These are phyloP conservation scores for Lerema accius DNA, from an alignment of 1,140 invertebrate genomes.

Conservation along the genomic window DNA sequence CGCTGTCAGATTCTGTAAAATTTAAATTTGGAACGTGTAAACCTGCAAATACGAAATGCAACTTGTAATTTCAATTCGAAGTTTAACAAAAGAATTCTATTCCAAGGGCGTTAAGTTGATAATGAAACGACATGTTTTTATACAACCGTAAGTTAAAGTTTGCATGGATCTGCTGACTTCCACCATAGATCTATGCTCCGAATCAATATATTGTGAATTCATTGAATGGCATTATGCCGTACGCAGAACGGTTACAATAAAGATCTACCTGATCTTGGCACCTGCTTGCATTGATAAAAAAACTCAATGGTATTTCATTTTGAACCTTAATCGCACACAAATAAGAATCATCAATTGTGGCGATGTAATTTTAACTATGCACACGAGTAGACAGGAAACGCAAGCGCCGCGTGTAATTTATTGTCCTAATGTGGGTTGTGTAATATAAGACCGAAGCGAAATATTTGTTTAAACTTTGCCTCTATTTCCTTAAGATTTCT, in stretches of 20 bases:
- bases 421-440: constrained; percentile 15
- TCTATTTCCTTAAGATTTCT: constrained; percentile 1
- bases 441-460: constrained; percentile 1
- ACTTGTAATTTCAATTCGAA: not conserved
- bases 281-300: constrained; percentile 56
- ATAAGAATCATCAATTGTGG: not conserved
- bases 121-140: not conserved
- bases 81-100: constrained; percentile 4
- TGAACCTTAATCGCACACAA: not conserved
- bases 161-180: constrained; percentile 40
- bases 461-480: constrained; percentile 8
- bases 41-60: constrained; percentile 28
- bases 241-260: constrained; percentile 56
- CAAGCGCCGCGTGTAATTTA: constrained; percentile 60
- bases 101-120: constrained; percentile 7
- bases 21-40: constrained; percentile 41
- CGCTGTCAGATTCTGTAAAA: constrained; percentile 34
- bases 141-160: constrained; percentile 15
- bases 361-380: not conserved
- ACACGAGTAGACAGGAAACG: constrained; percentile 26
- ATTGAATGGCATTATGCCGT: constrained; percentile 54
- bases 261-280: constrained; percentile 67
- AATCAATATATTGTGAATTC: constrained; percentile 57
- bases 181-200: constrained; percentile 23
- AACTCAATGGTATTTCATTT: constrained; percentile 1